Conservation (phyloP, 2,888 invertebrate genomes). For the Ceramica pisi region DNA sequence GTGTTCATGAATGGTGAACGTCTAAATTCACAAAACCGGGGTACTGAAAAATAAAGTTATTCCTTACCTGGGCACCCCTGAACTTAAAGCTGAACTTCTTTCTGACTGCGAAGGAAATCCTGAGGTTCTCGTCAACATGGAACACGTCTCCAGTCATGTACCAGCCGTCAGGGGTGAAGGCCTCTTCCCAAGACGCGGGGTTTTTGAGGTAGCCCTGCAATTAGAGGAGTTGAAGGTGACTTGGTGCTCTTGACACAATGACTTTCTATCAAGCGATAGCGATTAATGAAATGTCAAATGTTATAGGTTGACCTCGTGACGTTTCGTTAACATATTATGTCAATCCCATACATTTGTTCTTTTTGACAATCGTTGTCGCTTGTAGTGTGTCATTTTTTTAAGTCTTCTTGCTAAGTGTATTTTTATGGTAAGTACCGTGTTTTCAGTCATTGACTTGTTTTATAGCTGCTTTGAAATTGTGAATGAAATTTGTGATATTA, state of each 20-base stretch:
- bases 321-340: too few species aligned
- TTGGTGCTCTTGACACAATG: not conserved
- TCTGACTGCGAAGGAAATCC: constrained; percentile 69
- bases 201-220: constrained; percentile 76
- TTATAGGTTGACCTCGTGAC: too few species aligned
- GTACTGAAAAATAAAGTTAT: not conserved
- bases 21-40: too few species aligned
- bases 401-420: not conserved
- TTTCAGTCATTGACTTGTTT: not conserved
- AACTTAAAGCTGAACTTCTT: constrained; percentile 78
- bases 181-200: constrained; percentile 63
- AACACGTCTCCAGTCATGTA: constrained; percentile 76
- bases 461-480: not conserved
- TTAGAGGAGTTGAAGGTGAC: not conserved
- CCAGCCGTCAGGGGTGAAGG: constrained; percentile 74
- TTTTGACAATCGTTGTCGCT: not conserved
- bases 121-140: constrained; percentile 67
- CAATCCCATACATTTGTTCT: not conserved
- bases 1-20: too few species aligned
- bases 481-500: not conserved
- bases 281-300: not conserved
- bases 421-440: too few species aligned
- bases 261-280: not conserved
- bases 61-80: constrained; percentile 71
- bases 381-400: not conserved